These are phyloP conservation scores for Tridacna gigas DNA, from an alignment of 2,888 invertebrate genomes.

Conservation along the genomic window DNA sequence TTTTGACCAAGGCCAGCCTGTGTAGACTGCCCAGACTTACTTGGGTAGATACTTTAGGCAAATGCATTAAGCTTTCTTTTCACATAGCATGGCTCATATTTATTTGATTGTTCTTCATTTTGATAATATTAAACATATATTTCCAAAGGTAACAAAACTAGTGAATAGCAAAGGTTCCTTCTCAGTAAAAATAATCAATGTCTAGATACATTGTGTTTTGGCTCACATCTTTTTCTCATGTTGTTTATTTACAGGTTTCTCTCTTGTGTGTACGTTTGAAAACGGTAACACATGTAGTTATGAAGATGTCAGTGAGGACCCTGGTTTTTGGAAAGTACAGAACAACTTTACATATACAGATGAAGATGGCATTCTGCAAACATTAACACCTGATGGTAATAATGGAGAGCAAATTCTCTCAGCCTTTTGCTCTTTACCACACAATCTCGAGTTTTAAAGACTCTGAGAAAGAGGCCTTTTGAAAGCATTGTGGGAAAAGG, in stretches of 20 bases:
- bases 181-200: neutral
- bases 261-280: neutral
- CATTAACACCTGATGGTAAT: neutral
- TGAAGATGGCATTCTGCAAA: neutral
- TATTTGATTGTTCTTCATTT: neutral
- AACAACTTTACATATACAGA: neutral
- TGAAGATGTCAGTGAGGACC: neutral
- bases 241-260: neutral
- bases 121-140: neutral
- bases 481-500: too few species aligned
- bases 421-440: too few species aligned
- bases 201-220: neutral
- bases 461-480: too few species aligned
- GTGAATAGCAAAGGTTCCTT: neutral
- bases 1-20: too few species aligned
- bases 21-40: too few species aligned
- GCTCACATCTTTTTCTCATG: neutral
- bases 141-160: neutral
- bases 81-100: too few species aligned
- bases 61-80: too few species aligned
- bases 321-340: neutral
- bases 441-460: too few species aligned
- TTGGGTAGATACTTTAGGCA: too few species aligned
- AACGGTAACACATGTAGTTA: neutral
- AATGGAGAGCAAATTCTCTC: too few species aligned